Conservation (phyloP, 1,140 invertebrate genomes). For the Pseudoatta argentina region DNA sequence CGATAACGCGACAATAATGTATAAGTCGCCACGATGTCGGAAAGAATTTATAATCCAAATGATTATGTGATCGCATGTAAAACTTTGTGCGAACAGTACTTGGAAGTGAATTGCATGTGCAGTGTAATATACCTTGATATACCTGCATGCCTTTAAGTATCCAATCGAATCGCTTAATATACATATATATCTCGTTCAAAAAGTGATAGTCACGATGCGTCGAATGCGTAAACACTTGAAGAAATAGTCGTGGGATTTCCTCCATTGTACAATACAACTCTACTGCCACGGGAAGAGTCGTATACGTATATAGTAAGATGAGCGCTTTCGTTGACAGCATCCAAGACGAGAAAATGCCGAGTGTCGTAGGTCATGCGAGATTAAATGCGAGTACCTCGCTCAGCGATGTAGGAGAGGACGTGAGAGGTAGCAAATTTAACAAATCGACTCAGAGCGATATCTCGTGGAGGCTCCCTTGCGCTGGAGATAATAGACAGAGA, state of each 20-base stretch:
- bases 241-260: not conserved
- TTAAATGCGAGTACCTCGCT: not conserved
- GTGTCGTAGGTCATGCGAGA: slow-evolving; percentile 21
- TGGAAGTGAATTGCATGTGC: not conserved
- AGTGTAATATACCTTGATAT: slow-evolving; percentile 17
- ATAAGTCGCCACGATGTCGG: not conserved
- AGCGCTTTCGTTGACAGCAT: not conserved
- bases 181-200: not conserved
- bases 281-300: too few relatives aligned
- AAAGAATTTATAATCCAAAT: slow-evolving; percentile 5
- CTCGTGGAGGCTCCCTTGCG: slow-evolving; percentile 71
- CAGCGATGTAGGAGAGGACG: slow-evolving; percentile 40
- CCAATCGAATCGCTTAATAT: not conserved
- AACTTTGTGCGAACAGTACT: not conserved
- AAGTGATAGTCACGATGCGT: not conserved
- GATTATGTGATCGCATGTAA: not conserved
- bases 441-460: slow-evolving; percentile 82
- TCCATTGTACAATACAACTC: not conserved
- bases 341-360: slow-evolving; percentile 20
- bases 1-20: not conserved
- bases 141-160: slow-evolving; percentile 16
- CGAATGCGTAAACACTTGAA: not conserved
- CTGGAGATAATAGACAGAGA: slow-evolving; percentile 54
- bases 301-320: slow-evolving; percentile 7
- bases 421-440: slow-evolving; percentile 60